Evolutionary conservation across 2,888 invertebrate species (phyloP), one percentile per base, ranked within the genome.

Genomic region (Tholera decimalis): DNA sequence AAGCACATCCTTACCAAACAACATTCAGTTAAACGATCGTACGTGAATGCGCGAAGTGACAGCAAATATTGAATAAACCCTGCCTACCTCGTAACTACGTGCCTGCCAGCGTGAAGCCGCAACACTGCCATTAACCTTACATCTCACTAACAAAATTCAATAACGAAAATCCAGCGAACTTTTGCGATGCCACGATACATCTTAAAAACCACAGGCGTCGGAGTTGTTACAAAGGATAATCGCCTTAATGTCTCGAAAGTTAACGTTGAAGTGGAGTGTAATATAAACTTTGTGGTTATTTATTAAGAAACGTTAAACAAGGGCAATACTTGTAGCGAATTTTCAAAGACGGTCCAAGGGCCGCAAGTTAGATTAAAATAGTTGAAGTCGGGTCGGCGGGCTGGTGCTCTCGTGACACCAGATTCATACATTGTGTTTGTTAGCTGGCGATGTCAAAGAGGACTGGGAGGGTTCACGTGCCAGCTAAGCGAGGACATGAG

Each of bases 331-430:
- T 79, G 80, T 84, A 78, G 83, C 83, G 86, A 89, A 89, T 90
- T 90, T 90, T 88, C 89, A 88, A 89, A 88, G 83, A 82, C 76
- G 83, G 84, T 65, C 73, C 54, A 87, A 85, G 88, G 83, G 79
- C 80, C 71, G 60, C 84, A 91, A 91, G 85, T 92, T 92, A 90
- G 89, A 92, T 92, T 92, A 92, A 92, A 92, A 92, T 92, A 92
- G 92, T 92, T 92, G 76, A 85, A 86, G 82, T 85, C 83, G 79
- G 71, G 68, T 79, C 79, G 26, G 46, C 74, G 70, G 76, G 71
- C 78, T 80, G 83, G 60, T 85, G n/a, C n/a, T n/a, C n/a, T n/a
- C n/a, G 81, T 86, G 88, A 88, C 87, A 86, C 78, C 50, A 54
- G 54, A 61, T 43, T 56, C 63, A 37, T 30, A 28, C 56, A 69